These are phyloP conservation scores for Phoebastria nigripes DNA, from an alignment of 2,797 vertebrate species.

Conservation along the genomic window DNA sequence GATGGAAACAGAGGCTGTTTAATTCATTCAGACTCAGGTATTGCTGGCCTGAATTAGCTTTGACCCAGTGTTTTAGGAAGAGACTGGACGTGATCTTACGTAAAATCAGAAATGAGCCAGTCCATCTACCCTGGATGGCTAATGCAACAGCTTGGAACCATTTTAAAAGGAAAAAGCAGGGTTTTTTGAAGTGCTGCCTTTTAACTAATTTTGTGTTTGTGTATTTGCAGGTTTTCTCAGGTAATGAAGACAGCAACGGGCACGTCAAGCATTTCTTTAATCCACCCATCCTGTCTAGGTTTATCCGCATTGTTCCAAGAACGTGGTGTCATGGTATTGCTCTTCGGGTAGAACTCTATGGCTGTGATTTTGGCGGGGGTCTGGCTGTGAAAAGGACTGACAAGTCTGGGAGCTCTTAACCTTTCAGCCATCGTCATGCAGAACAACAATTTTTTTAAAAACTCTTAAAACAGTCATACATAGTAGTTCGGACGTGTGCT, in stretches of 20 bases:
- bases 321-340: conserved; percentile 85
- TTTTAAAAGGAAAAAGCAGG: neutral
- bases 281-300: conserved; percentile 90
- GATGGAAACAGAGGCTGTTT: neutral
- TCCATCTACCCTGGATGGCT: neutral
- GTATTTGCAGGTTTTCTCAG: conserved; percentile 83
- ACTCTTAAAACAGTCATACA: neutral
- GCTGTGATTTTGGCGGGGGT: conserved; percentile 81
- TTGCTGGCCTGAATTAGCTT: neutral
- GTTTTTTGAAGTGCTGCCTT: neutral
- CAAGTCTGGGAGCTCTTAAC: neutral
- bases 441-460: neutral
- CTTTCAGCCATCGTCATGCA: neutral
- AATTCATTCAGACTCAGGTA: neutral
- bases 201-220: neutral
- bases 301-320: conserved; percentile 86
- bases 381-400: neutral
- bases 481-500: neutral
- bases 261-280: conserved; percentile 87
- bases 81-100: neutral
- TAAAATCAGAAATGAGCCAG: neutral
- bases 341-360: conserved; percentile 90
- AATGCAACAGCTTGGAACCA: neutral
- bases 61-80: neutral
- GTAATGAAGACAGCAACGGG: conserved; percentile 80